Evolutionary conservation across 2,888 invertebrate genomes (phyloP), one percentile per base, ranked within the genome.

Genomic region (Acronicta leporina): DNA sequence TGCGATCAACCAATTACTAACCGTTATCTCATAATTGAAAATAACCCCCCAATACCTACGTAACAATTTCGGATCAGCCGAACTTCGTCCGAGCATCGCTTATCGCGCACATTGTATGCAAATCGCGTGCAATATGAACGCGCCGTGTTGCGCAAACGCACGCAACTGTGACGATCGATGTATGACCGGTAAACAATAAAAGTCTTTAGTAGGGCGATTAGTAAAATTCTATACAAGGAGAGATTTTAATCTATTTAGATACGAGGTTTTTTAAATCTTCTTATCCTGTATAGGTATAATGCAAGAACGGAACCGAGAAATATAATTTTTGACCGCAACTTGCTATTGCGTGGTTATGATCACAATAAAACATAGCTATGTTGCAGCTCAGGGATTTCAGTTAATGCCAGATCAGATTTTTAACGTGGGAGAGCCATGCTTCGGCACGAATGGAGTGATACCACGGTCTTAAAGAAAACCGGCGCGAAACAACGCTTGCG

Each of bases 71-170:
- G 52, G 71, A 72, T 61, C 41, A 64, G 49, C 55, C 54, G 59
- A 84, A 81, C 76, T 77, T 77, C 81, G 75, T 77, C 72, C 77
- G 81, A 74, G 73, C 80, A 82, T 84, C 85, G 84, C 80, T 81
- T 87, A 88, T 85, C 84, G 82, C 67, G 38, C 44, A 76, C 81
- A 92, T 92, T 92, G 92, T 92, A 87, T 92, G 91, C 87, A 87
- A 92, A 92, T 91, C 74, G 68, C 81, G 80, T 86, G 88, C 87
- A 85, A 86, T 85, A 85, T 82, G 85, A 81, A 84, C 83, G 81
- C 82, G 77, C 75, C 76, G 76, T 72, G 79, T 90, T 91, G 89
- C 87, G 88, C 79, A 85, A 84, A 77, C 69, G 75, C 82, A 86
- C 78, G 83, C 85, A 83, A 88, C 83, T 78, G 80, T 81, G 77